These are phyloP conservation scores for Seriola rivoliana DNA, from an alignment of 2,113 vertebrate species.

Conservation along the genomic window DNA sequence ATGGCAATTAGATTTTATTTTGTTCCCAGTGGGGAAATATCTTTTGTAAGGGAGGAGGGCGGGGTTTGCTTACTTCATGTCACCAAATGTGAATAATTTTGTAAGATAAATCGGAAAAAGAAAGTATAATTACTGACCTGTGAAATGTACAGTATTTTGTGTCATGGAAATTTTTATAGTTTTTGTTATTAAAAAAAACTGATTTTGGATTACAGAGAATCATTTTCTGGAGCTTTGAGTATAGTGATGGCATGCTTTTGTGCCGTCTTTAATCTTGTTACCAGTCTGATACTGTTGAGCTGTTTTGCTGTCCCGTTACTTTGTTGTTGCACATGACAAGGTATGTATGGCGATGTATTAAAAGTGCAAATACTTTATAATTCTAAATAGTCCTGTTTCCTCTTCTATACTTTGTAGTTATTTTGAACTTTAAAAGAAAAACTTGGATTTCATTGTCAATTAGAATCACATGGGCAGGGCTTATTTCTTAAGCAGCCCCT, in stretches of 20 bases:
- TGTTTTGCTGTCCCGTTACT: slow-evolving; percentile 57
- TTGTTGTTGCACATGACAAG: slow-evolving; percentile 64
- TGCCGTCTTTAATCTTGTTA: slow-evolving; percentile 36
- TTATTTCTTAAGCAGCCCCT: too few species aligned
- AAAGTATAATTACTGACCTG: slow-evolving; percentile 65
- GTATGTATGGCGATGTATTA: slow-evolving; percentile 78
- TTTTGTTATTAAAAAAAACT: slow-evolving; percentile 76
- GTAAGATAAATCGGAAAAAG: slow-evolving; percentile 54
- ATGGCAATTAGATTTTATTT: neutral
- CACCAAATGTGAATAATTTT: slow-evolving; percentile 78
- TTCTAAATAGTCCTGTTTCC: slow-evolving; percentile 22
- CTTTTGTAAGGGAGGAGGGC: slow-evolving; percentile 40
- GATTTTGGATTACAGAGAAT: slow-evolving; percentile 36
- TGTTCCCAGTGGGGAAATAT: neutral
- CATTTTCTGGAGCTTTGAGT: slow-evolving; percentile 35
- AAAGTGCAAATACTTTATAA: slow-evolving; percentile 77
- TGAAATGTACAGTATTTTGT: slow-evolving; percentile 86
- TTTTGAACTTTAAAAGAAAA: neutral
- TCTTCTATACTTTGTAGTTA: neutral
- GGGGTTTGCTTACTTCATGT: slow-evolving; percentile 43
- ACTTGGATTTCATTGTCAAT: too few species aligned
- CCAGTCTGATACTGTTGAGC: slow-evolving; percentile 39
- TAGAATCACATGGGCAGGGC: too few species aligned
- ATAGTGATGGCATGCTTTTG: slow-evolving; percentile 59
- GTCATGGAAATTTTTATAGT: slow-evolving; percentile 67